Base-by-base conservation (phyloP, 1,140 invertebrate genomes). In the Drosophila malerkotliana region DNA sequence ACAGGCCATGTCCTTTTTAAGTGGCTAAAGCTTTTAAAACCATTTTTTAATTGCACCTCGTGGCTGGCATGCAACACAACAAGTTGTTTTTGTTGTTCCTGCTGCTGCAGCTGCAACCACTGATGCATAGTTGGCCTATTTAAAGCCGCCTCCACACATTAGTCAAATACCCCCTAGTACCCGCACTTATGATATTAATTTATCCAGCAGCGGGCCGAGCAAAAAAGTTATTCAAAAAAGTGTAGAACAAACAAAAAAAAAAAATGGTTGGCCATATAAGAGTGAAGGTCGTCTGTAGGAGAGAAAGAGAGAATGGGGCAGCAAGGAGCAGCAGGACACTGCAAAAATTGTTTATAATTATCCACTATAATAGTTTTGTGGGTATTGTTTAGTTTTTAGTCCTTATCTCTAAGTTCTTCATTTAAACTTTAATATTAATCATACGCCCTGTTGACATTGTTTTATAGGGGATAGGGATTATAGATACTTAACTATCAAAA, bases 241-340 rank as follows among this genome's bases (percentile, higher is more conserved):
- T 48, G 44, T 57, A 49, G 45, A 10, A 47, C 28, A 48, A 62
- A 39, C n/a, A 30, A 54, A 54, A 54, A 67, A 54, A 67, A 18
- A 72, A 62, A 67, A 53, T 63, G 63, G 57, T 79, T 51, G 57
- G 67, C 26, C 63, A 34, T 77, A 58, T 67, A 66, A 67, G 82
- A 87, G 72, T 87, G 83, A 87, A 87, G 83, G 83, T 87, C 82
- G 82, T 87, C 83, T 87, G 82, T 87, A 85, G 74, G 77, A 75
- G 81, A 85, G 73, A 85, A 73, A 85, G 77, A 80, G 77, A 76
- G 57, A 74, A 72, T 53, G 73, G 49, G 69, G 63, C 37, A 72
- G 72, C 37, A 44, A 48, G 45, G 53, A 58, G 64, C 61, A 64
- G 59, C 21, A 56, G 59, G 47, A 67, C 60, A 67, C 63, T 53